Evolutionary conservation across 2,113 vertebrate species (phyloP).

Genomic region (Oreochromis aureus): DNA sequence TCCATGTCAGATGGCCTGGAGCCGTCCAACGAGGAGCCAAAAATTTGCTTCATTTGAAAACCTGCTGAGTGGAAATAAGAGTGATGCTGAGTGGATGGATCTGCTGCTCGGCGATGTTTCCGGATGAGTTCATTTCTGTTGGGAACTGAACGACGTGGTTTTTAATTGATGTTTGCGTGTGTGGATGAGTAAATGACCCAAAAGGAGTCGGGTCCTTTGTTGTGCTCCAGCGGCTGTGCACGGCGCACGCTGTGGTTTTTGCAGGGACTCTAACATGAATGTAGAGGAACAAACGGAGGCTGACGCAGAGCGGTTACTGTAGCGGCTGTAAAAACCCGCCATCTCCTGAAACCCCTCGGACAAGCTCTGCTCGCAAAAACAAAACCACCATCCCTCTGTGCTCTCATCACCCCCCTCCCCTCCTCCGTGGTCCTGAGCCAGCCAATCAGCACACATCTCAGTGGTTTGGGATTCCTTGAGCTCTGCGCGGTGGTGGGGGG

Average conservation of each 20-base stretch:
- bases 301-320: not conserved
- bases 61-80: not conserved
- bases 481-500: not conserved
- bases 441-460: conserved; percentile 10
- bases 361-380: not conserved
- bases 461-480: not conserved
- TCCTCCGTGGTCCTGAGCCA: conserved; percentile 34
- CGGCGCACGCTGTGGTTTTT: not conserved
- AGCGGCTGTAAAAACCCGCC: not conserved
- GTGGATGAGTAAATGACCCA: not conserved
- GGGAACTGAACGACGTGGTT: not conserved
- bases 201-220: not conserved
- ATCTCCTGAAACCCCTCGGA: not conserved
- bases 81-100: not conserved
- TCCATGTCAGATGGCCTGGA: not conserved
- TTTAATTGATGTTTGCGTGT: not conserved
- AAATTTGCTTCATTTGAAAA: not conserved
- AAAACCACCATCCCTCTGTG: not conserved
- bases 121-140: rapidly evolving
- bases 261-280: rapidly evolving
- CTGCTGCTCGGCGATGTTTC: not conserved
- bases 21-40: not conserved
- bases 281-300: no score
- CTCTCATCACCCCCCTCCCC: not conserved
- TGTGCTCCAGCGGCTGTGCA: not conserved